Evolutionary conservation across 2,797 vertebrate species (phyloP), one percentile per base, ranked within the genome.

Genomic region (Melanotaenia trifasciata): DNA sequence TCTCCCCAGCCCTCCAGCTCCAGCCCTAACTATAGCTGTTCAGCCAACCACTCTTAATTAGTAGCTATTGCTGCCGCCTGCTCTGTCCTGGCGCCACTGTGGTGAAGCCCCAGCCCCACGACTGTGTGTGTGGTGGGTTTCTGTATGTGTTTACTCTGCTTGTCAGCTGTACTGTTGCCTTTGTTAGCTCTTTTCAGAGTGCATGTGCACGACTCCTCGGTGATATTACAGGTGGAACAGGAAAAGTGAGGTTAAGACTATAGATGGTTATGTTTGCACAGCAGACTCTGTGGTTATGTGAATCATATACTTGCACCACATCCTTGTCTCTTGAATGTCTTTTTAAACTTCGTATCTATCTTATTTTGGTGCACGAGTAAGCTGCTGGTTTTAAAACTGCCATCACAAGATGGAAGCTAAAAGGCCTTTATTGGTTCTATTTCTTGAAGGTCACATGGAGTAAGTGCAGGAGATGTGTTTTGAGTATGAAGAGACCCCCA

Each of bases 11-110:
- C 90, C 83, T 85, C 70, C 83, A 93, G 90, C 87, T 84, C 76
- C 51, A 81, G 70, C 71, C 70, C 74, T 85, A 87, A 90, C 91
- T 89, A 90, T 87, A 88, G 76, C 84, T 86, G 84, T 68, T 92
- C 89, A 91, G 83, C 80, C 88, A 89, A 85, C 85, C 87, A 67
- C 79, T 88, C 85, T 87, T 93, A 92, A 93, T 93, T 91, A 92
- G 88, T 92, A 93, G 91, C 88, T 93, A 85, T 85, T 79, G 87
- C 84, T 78, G 85, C 86, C 0, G 90, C 78, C 78, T 81, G 89
- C 84, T 84, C 87, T 87, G 74, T 89, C 89, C 84, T 80, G 90
- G 91, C 92, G 91, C 91, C 92, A 87, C 88, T 80, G 82, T 82
- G 89, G 80, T 89, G 62, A 91, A 91, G 87, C 90, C 92, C 91